These are phyloP conservation scores for Pseudopodoces humilis DNA, from an alignment of 2,113 vertebrate genomes.

Conservation along the genomic window DNA sequence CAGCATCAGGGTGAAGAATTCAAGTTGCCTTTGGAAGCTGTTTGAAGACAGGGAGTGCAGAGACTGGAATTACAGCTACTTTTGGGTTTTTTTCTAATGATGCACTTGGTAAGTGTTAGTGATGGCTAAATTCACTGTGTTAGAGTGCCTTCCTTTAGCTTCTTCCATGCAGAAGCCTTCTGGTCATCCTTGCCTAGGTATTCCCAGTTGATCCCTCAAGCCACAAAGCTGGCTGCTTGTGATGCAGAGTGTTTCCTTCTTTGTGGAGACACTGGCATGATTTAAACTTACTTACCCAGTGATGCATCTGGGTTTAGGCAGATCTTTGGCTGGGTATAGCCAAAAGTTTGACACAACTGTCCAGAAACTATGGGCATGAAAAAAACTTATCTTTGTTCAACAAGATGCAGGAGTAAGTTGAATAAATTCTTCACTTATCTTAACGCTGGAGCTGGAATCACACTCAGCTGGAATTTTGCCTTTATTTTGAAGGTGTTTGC, in stretches of 20 bases:
- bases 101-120: background rate
- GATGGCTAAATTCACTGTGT: background rate
- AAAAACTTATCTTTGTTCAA: background rate
- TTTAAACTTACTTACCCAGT: background rate
- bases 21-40: conserved; percentile 18
- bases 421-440: background rate
- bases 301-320: background rate
- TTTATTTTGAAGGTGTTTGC: conserved; percentile 22
- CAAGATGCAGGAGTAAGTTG: background rate
- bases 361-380: background rate
- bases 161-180: background rate
- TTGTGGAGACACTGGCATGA: background rate
- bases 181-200: background rate
- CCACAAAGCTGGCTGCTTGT: background rate
- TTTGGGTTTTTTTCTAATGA: background rate
- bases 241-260: background rate
- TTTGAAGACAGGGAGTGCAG: background rate
- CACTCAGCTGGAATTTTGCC: background rate
- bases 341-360: background rate
- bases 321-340: background rate
- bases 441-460: background rate
- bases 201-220: background rate
- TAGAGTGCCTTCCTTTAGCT: background rate
- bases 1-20: background rate
- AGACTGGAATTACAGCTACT: background rate